phyloP scores from a whole-genome alignment of 2,113 vertebrate genomes.

The Motacilla tschutschensis region DNA sequence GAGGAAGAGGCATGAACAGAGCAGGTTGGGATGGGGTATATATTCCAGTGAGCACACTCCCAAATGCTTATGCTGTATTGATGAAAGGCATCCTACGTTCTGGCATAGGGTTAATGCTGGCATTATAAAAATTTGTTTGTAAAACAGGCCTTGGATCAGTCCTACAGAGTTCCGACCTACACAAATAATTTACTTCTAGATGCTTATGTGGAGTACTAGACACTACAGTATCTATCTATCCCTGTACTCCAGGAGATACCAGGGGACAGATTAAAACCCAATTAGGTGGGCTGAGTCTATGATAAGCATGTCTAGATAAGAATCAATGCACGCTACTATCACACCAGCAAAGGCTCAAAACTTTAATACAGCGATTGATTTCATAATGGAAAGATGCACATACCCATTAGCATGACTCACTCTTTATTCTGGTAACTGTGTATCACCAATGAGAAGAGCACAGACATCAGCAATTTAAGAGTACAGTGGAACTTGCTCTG shows the following conservation, averaged over 20 bases:
- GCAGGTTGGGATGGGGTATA: not conserved
- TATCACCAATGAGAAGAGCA: accelerated
- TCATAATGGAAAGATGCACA: not conserved
- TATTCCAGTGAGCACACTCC: not conserved
- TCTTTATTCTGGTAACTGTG: not conserved
- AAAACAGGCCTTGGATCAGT: not conserved
- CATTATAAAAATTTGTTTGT: not conserved
- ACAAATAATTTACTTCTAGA: not conserved
- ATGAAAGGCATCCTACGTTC: not conserved
- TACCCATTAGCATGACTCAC: not conserved
- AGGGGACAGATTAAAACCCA: not conserved
- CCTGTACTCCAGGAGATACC: not conserved
- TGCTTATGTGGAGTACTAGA: accelerated
- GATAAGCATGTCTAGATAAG: not conserved
- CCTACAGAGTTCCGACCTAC: not conserved
- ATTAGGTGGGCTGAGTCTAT: not conserved
- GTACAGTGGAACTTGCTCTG: not conserved
- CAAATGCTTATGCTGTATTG: not conserved
- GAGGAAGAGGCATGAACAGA: not conserved
- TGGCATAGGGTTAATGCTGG: not conserved
- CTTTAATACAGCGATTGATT: not conserved
- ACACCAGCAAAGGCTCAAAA: not conserved
- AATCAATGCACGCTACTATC: not conserved
- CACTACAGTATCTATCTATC: not conserved
- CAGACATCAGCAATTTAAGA: not conserved